Base-by-base conservation (phyloP, 2,113 vertebrate genomes). In the Pseudorectes ferrugineus region DNA sequence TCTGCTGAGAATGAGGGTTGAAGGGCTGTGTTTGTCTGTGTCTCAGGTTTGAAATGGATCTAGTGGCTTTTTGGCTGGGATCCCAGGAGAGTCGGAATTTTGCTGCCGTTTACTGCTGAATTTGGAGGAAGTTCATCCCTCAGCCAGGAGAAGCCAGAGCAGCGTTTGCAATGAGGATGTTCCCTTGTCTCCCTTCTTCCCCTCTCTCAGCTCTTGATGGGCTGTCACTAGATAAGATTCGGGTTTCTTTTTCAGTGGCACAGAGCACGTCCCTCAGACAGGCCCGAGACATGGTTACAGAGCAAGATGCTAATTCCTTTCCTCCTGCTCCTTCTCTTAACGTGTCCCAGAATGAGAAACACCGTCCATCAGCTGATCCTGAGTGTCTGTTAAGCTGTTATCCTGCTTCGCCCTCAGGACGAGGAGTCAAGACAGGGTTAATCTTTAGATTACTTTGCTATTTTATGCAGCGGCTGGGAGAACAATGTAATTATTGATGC, bases 1-100 rank as follows among this genome's bases (percentile, higher is more conserved):
- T 79, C 89, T 91, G 4, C 81, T 25, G 87, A 79, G 91, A 54
- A 65, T 5, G 62, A 70, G 81, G 66, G 68, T 73, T 94, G 94
- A 95, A 91, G 78, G 93, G 89, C 87, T 80, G 63, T 35, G 85
- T 80, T 94, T 95, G 86, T 71, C 89, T 85, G 72, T 25, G 72
- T 88, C 88, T 92, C 90, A 55, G 93, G 88, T 83, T 94, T 83
- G 89, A 70, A 88, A 95, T 26, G 77, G 89, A 94, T 73, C 93
- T 85, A 42, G 94, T 76, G 95, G 85, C 63, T 95, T 94, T 83
- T 94, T 96, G 94, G 92, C 94, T 83, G 92, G 63, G 51, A 74
- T 96, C 92, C 95, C 93, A 17, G 89, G 85, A 86, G 91, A 89
- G 62, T 45, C 35, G 36, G 84, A 67, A 70, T 88, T 95, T 88